These are phyloP conservation scores for Athalia cordata DNA, from an alignment of 2,888 invertebrate genomes.

Conservation along the genomic window DNA sequence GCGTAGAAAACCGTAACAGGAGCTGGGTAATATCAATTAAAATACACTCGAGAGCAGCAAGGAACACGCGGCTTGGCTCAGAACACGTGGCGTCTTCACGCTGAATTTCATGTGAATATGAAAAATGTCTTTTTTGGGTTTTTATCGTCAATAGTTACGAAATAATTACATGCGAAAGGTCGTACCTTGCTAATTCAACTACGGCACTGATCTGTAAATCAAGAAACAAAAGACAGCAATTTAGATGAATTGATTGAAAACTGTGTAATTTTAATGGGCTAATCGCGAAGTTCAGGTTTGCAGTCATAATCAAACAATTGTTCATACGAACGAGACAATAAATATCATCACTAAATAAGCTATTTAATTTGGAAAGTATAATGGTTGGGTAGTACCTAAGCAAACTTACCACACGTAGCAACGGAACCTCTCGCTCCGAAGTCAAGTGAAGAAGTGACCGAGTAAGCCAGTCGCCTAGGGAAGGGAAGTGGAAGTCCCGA, in stretches of 20 bases:
- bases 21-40: not conserved
- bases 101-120: not conserved
- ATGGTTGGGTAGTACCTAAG: not conserved
- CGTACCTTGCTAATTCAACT: slow-evolving; percentile 5
- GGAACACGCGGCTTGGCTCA: not conserved
- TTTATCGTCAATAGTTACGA: slow-evolving; percentile 59
- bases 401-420: no score
- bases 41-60: not conserved
- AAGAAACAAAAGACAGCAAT: not conserved
- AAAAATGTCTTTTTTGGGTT: not conserved
- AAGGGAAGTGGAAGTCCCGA: no score
- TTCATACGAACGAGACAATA: slow-evolving; percentile 70
- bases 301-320: slow-evolving; percentile 58
- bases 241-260: not conserved
- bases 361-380: not conserved
- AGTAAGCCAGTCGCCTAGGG: no score
- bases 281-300: slow-evolving; percentile 48
- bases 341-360: slow-evolving; percentile 59
- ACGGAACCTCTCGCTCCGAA: no score
- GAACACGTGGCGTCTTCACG: slow-evolving; percentile 29
- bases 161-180: slow-evolving; percentile 17
- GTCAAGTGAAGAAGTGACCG: no score
- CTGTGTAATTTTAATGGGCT: not conserved
- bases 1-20: not conserved
- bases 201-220: slow-evolving; percentile 10